Conservation (phyloP, 2,888 invertebrate genomes). For the Brenthis hecate region DNA sequence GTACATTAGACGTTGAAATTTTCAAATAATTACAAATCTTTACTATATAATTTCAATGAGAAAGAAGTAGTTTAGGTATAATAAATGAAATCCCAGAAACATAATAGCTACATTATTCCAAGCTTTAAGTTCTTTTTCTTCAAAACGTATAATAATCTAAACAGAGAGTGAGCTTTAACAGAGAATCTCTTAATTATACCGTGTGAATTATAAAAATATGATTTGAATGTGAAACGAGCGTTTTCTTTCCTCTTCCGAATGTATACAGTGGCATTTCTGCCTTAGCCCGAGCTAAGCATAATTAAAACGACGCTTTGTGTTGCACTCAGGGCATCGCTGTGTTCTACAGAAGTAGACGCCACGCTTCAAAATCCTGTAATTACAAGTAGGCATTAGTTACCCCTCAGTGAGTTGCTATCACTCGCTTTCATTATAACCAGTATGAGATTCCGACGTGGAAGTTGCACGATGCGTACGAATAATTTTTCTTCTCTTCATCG, state of each 20-base stretch:
- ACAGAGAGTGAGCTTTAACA: not conserved
- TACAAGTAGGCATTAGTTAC: slow-evolving; percentile 22
- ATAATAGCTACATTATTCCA: too few species aligned
- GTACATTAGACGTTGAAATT: not conserved
- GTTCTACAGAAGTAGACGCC: not conserved
- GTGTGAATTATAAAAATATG: not conserved
- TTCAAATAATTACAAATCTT: not conserved
- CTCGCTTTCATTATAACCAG: not conserved
- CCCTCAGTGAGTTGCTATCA: not conserved
- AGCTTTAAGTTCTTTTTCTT: not conserved
- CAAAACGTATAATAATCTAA: not conserved
- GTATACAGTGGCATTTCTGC: not conserved
- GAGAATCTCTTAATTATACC: not conserved
- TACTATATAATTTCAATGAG: too few species aligned
- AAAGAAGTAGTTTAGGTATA: too few species aligned
- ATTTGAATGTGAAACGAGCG: slow-evolving; percentile 2
- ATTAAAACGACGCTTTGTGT: slow-evolving; percentile 23
- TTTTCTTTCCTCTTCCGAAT: not conserved
- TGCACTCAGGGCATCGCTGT: not conserved
- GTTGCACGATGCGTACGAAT: not conserved
- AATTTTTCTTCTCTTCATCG: too few species aligned
- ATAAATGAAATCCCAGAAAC: too few species aligned
- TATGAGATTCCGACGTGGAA: not conserved
- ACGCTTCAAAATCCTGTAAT: slow-evolving; percentile 21
- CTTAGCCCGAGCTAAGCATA: slow-evolving; percentile 19